These are phyloP conservation scores for Eupeodes latifasciatus DNA, from an alignment of 2,888 invertebrate genomes.

Conservation along the genomic window DNA sequence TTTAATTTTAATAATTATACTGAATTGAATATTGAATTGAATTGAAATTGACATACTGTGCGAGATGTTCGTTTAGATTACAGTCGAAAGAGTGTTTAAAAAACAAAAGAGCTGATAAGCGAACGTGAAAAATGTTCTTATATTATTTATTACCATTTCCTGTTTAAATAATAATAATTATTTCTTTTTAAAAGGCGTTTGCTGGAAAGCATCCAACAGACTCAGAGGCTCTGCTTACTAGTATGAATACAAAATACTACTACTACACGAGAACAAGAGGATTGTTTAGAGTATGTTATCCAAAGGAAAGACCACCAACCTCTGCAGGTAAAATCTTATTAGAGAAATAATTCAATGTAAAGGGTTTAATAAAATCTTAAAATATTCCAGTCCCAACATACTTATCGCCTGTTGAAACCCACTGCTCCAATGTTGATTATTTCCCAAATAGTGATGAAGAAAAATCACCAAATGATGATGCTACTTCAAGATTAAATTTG, in stretches of 20 bases:
- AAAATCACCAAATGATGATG: conserved; percentile 86
- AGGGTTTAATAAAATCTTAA: background rate
- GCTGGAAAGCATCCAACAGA: conserved; percentile 89
- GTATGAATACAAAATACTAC: conserved; percentile 93
- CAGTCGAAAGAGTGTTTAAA: background rate
- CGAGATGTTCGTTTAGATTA: too few relatives aligned
- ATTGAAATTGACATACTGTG: too few relatives aligned
- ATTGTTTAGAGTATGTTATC: conserved; percentile 96
- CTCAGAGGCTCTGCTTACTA: conserved; percentile 89
- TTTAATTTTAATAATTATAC: too few relatives aligned
- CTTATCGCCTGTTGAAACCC: conserved; percentile 96
- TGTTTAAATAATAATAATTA: background rate
- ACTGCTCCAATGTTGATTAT: conserved; percentile 97
- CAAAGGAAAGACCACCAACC: conserved; percentile 93
- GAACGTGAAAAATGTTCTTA: background rate
- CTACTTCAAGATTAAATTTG: conserved; percentile 93
- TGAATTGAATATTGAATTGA: too few relatives aligned
- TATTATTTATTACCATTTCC: background rate
- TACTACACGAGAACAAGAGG: conserved; percentile 97
- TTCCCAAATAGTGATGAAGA: conserved; percentile 87
- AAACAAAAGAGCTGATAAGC: conserved; percentile 28
- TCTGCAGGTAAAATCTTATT: conserved; percentile 86
- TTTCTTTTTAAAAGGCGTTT: conserved; percentile 87
- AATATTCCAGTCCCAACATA: conserved; percentile 90
- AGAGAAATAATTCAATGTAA: background rate